These are phyloP conservation scores for Ctenicera cuprea DNA, from an alignment of 2,888 invertebrate species.

Conservation along the genomic window DNA sequence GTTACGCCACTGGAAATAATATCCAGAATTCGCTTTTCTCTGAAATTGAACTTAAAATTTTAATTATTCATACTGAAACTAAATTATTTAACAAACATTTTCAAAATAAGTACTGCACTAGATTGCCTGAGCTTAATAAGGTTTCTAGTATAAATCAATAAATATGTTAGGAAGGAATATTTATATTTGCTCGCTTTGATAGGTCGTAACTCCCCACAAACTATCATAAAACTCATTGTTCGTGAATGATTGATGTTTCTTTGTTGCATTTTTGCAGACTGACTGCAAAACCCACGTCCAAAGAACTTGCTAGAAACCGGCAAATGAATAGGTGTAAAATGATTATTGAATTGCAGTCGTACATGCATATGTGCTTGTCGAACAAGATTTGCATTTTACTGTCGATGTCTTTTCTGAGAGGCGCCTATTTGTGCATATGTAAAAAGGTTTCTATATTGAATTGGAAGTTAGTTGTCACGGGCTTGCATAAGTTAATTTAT, in stretches of 20 bases:
- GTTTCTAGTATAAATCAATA: not conserved
- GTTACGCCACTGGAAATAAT: too few relatives aligned
- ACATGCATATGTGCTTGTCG: not conserved
- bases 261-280: constrained; percentile 23
- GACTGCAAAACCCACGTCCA: not conserved
- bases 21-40: not conserved
- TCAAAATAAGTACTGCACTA: not conserved
- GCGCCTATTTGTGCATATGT: too few relatives aligned
- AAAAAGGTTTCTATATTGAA: too few relatives aligned
- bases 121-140: not conserved
- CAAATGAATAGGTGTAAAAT: not conserved
- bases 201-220: constrained; percentile 1
- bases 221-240: constrained; percentile 20
- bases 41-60: not conserved
- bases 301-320: not conserved
- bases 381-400: too few relatives aligned
- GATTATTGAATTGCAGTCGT: constrained; percentile 1
- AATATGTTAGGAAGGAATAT: not conserved
- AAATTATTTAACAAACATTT: not conserved
- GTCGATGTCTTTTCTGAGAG: too few relatives aligned
- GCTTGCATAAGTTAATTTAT: too few relatives aligned
- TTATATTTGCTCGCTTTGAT: constrained; percentile 12
- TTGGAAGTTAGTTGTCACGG: too few relatives aligned
- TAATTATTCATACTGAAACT: not conserved
- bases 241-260: constrained; percentile 19